phyloP scores from a whole-genome alignment of 2,113 vertebrate species.

The Lanius ludovicianus region DNA sequence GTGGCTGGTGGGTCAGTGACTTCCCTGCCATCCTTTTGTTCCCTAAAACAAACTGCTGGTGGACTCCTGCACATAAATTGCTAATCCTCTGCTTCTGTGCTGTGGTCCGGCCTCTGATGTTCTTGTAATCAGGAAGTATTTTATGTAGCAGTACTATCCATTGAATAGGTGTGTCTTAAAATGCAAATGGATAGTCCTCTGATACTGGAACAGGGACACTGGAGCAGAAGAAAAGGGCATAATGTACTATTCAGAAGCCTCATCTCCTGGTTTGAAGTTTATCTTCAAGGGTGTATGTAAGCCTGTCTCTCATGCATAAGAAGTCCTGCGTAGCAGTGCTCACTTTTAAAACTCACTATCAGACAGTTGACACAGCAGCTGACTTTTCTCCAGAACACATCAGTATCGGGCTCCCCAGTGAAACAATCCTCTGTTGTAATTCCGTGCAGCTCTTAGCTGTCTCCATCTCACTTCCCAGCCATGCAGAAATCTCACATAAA shows the following conservation, averaged over 20 bases:
- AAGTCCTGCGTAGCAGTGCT: background rate
- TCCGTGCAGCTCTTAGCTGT: accelerated
- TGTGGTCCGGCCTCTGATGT: background rate
- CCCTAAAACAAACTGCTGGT: background rate
- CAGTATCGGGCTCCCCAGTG: background rate
- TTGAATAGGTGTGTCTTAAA: background rate
- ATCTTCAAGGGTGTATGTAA: background rate
- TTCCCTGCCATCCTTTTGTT: background rate
- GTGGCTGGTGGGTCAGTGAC: background rate
- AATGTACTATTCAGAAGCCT: background rate
- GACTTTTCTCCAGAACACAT: constrained; percentile 16
- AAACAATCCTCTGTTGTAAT: background rate
- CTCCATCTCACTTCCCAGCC: background rate
- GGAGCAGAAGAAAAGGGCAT: background rate
- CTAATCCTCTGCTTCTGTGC: background rate
- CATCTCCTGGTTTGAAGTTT: background rate
- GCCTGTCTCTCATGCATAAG: background rate
- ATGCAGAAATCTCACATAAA: background rate
- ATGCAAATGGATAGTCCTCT: background rate
- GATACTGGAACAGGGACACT: background rate
- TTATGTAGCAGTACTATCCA: background rate
- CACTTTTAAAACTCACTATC: background rate
- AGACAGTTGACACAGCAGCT: constrained; percentile 6
- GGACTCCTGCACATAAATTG: background rate
- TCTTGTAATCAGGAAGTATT: background rate